phyloP scores from a whole-genome alignment of 53 echinoderm and acorn worm genomes.

The Paracentrotus lividus region DNA sequence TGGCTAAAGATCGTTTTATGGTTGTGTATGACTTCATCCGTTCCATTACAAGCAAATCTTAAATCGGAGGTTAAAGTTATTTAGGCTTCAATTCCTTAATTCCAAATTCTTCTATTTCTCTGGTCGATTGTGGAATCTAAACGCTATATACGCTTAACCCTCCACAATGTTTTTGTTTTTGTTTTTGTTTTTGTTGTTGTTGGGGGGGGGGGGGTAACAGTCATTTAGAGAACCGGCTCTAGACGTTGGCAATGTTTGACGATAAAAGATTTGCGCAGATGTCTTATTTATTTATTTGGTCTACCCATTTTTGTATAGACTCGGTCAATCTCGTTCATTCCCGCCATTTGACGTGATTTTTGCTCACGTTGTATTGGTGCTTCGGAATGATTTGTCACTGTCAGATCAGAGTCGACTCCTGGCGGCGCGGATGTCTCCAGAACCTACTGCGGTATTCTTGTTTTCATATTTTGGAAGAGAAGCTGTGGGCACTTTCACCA shows the following conservation, averaged over 20 bases:
- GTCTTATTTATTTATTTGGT: conserved; percentile 59
- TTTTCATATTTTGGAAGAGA: neutral
- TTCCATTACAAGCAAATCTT: conserved; percentile 54
- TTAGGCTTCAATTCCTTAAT: conserved; percentile 51
- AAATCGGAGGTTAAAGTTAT: conserved; percentile 64
- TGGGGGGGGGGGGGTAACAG: neutral
- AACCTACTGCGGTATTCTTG: neutral
- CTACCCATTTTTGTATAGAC: conserved; percentile 62
- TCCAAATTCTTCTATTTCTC: neutral
- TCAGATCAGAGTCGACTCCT: neutral
- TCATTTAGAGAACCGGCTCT: neutral
- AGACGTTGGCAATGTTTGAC: conserved; percentile 1
- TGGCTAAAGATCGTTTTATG: conserved; percentile 12
- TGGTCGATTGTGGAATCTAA: neutral
- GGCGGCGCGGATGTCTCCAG: neutral
- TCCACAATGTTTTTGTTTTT: no score
- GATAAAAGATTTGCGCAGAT: conserved; percentile 48
- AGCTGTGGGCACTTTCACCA: neutral
- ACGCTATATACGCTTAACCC: no score
- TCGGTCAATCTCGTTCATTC: conserved; percentile 56
- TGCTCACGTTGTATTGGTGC: conserved; percentile 63
- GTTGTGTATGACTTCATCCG: neutral
- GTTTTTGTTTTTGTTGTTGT: no score
- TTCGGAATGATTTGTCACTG: conserved; percentile 43
- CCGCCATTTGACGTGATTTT: conserved; percentile 49